Evolutionary conservation across 2,113 vertebrate species (phyloP).

Genomic region (Lanius ludovicianus): DNA sequence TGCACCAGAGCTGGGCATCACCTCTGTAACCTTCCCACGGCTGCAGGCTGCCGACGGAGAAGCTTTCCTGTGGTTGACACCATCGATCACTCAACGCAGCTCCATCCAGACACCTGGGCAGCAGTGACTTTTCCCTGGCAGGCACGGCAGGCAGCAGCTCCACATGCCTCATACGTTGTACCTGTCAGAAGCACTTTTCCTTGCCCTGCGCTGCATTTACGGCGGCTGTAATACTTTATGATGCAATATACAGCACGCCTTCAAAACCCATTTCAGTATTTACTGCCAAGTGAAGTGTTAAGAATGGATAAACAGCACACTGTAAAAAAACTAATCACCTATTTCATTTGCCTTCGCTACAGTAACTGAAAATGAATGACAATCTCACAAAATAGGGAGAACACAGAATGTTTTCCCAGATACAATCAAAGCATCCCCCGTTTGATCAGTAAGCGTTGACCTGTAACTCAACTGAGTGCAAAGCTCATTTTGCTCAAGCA

Average conservation of each 20-base stretch:
- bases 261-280: conserved; percentile 8
- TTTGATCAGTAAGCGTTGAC: background rate
- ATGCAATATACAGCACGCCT: background rate
- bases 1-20: background rate
- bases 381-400: background rate
- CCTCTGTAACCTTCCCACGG: background rate
- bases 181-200: background rate
- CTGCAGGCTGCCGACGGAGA: background rate
- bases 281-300: conserved; percentile 18
- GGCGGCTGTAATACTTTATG: conserved; percentile 3
- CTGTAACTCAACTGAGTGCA: background rate
- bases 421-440: background rate
- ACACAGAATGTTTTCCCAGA: background rate
- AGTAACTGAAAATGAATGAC: background rate
- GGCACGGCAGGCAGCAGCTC: background rate
- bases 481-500: background rate
- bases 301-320: conserved; percentile 12
- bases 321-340: background rate
- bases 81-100: background rate
- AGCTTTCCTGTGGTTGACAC: background rate
- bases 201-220: background rate
- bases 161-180: background rate
- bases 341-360: background rate
- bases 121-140: background rate
- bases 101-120: background rate